Evolutionary conservation across 2,797 vertebrate genomes (phyloP).

Genomic region (Crax fasciolata): DNA sequence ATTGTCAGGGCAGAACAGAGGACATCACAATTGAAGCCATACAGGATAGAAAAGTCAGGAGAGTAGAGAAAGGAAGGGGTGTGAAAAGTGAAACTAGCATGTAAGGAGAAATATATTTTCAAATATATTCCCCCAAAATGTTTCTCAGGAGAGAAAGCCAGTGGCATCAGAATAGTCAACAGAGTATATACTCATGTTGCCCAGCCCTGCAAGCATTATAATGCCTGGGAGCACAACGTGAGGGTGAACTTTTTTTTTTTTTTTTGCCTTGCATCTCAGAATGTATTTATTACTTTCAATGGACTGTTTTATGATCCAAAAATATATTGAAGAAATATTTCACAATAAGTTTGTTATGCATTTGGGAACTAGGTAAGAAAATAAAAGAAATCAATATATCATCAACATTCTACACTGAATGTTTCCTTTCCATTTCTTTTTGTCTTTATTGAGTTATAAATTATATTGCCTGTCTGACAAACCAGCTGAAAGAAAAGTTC

Average conservation of each 20-base stretch:
- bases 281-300: neutral
- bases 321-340: neutral
- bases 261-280: neutral
- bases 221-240: rapidly evolving
- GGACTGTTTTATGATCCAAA: neutral
- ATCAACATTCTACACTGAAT: neutral
- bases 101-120: neutral
- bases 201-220: neutral
- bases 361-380: neutral
- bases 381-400: neutral
- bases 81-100: neutral
- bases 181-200: neutral
- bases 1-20: neutral
- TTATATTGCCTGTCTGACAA: neutral
- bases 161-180: neutral
- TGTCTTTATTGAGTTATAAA: neutral
- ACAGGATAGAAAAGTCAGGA: neutral
- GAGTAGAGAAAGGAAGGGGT: neutral
- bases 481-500: neutral
- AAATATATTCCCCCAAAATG: too few relatives aligned
- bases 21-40: neutral
- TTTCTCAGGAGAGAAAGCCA: neutral
- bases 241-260: neutral
- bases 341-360: neutral
- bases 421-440: neutral